Evolutionary conservation across 2,888 invertebrate genomes (phyloP).

Genomic region (Azorinus chamasolen): DNA sequence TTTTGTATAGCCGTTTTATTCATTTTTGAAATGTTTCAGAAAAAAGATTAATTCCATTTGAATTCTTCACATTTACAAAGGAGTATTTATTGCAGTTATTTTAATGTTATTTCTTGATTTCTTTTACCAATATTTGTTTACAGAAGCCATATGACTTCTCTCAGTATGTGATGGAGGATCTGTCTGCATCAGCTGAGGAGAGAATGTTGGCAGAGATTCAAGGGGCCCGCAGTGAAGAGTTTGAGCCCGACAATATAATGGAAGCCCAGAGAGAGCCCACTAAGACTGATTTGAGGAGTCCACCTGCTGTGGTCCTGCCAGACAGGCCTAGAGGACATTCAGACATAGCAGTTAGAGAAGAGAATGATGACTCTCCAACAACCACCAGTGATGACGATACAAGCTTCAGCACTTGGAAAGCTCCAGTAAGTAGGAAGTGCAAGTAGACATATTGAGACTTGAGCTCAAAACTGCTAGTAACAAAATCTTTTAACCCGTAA

Average conservation of each 20-base stretch:
- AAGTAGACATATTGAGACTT: no score
- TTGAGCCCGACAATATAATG: conserved; percentile 63
- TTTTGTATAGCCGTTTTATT: no score
- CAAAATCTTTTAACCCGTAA: no score
- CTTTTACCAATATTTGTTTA: no score
- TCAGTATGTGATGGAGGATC: conserved; percentile 78
- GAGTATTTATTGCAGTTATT: no score
- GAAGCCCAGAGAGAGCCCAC: conserved; percentile 19
- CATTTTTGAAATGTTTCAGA: no score
- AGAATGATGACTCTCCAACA: conserved; percentile 78
- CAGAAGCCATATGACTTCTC: conserved; percentile 80
- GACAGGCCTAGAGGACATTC: background rate
- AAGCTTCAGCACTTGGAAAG: conserved; percentile 82
- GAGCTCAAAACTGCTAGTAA: no score
- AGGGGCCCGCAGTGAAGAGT: conserved; percentile 69
- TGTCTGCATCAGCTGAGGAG: conserved; percentile 84
- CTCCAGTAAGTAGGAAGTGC: conserved; percentile 71
- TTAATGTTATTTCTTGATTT: no score
- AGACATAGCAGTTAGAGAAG: conserved; percentile 42
- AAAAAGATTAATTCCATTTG: no score
- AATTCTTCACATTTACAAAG: no score
- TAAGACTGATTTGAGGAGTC: conserved; percentile 2
- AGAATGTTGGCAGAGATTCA: conserved; percentile 83
- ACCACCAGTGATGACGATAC: conserved; percentile 83
- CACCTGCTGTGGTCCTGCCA: background rate